Conservation (phyloP, 1,140 invertebrate species). For the Lerema accius region DNA sequence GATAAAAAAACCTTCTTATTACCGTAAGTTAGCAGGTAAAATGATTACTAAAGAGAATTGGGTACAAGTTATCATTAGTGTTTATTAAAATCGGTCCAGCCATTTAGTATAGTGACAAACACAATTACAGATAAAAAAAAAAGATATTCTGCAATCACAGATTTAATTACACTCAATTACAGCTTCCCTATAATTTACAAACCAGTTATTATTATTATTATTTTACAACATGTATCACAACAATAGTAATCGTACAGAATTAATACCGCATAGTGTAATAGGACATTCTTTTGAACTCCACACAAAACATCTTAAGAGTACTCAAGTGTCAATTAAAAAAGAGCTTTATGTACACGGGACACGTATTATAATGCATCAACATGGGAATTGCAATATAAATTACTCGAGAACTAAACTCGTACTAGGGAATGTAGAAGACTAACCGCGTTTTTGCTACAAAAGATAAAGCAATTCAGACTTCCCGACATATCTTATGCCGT, state of each 20-base stretch:
- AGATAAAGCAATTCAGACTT: conserved; percentile 47
- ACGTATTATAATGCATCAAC: conserved; percentile 30
- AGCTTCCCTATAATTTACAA: no score
- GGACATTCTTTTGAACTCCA: conserved; percentile 45
- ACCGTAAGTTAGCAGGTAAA: no score
- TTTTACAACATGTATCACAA: conserved; percentile 5
- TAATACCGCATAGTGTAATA: conserved; percentile 55
- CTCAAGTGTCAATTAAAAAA: conserved; percentile 20
- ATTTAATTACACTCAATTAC: no score
- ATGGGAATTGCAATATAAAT: conserved; percentile 52
- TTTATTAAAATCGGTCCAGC: no score
- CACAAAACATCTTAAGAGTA: conserved; percentile 33
- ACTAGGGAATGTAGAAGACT: conserved; percentile 60
- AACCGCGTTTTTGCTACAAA: conserved; percentile 58
- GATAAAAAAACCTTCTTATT: no score
- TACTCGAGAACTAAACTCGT: conserved; percentile 53
- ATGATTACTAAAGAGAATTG: no score
- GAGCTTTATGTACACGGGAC: conserved; percentile 28
- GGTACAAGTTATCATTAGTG: no score
- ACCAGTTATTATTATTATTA: no score
- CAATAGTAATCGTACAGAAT: conserved; percentile 49
- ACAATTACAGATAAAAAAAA: no score
- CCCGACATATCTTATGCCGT: conserved; percentile 36
- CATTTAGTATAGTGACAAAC: no score
- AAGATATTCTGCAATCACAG: no score